Base-by-base conservation (phyloP, 2,888 invertebrate species). In the Andrena camellia region DNA sequence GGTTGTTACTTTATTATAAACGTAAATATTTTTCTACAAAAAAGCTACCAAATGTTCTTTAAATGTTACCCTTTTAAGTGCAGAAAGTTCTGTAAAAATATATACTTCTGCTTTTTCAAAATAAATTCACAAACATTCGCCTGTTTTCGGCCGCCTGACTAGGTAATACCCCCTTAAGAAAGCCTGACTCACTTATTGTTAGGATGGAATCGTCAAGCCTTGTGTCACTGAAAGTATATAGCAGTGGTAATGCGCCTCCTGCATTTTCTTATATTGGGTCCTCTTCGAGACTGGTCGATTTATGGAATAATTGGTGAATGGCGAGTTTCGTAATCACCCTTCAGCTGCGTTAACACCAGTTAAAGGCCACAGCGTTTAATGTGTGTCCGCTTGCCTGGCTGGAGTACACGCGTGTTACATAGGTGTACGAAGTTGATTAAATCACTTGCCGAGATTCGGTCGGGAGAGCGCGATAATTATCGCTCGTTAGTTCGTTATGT, bases 401-500 rank as follows among this genome's bases (percentile, higher is more conserved):
- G 29, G 26, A 59, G 72, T 70, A 68, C 35, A 73, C 57, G 31
- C 66, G 71, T 57, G 62, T 70, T 63, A 60, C 70, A 48, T 66
- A 52, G 63, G 60, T 78, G 81, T 76, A 74, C 75, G 68, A 83
- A 86, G 86, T 87, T 90, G 91, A 92, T 92, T 91, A 87, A 92
- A 92, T 92, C 89, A 89, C 89, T 89, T 83, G 84, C 84, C 63
- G 86, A 86, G 85, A 89, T 85, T 84, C 76, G 86, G 86, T 81
- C 81, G 81, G 83, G 86, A 87, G 89, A 87, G 87, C 84, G 87
- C 86, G 90, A 91, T 91, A 92, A 92, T 92, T 91, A 91, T 90
- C 90, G 88, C 90, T 90, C 88, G 90, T 90, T 92, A 91, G 90
- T 89, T 89, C 84, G 90, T 90, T 91, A 90, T 87, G 88, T 89